Conservation (phyloP, 2,888 invertebrate species). For the Drosophila anomelani region DNA sequence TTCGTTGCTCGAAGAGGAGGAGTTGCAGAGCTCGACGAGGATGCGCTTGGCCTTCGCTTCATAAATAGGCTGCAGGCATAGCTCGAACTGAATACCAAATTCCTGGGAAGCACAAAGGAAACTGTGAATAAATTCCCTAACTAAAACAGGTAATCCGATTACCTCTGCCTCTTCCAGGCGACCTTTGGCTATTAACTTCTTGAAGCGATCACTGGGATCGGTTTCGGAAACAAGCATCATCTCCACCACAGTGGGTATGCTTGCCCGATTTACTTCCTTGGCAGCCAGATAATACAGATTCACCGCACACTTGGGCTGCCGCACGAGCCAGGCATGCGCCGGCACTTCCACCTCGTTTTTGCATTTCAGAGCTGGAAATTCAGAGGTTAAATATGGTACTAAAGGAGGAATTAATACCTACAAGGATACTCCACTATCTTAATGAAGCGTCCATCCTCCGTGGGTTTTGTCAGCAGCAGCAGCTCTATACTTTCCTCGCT, state of each 20-base stretch:
- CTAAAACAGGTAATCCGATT: not conserved
- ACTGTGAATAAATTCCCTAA: not conserved
- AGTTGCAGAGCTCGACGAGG: slow-evolving; percentile 72
- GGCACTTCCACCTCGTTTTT: slow-evolving; percentile 80
- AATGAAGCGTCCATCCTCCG: slow-evolving; percentile 63
- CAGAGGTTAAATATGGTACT: no score
- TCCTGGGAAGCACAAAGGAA: slow-evolving; percentile 61
- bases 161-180: slow-evolving; percentile 84
- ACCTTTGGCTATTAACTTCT: slow-evolving; percentile 83
- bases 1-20: slow-evolving; percentile 53
- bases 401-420: slow-evolving; percentile 45
- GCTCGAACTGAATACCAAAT: slow-evolving; percentile 82
- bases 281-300: slow-evolving; percentile 83
- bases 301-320: slow-evolving; percentile 82
- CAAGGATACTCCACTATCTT: slow-evolving; percentile 84
- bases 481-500: slow-evolving; percentile 82
- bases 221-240: slow-evolving; percentile 84
- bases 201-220: slow-evolving; percentile 83
- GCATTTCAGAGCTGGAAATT: slow-evolving; percentile 77
- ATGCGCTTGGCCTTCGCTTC: slow-evolving; percentile 83
- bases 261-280: slow-evolving; percentile 54
- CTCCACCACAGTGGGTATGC: slow-evolving; percentile 80
- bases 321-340: slow-evolving; percentile 81
- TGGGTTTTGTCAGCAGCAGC: slow-evolving; percentile 77
- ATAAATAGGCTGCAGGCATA: slow-evolving; percentile 83